Conservation (phyloP, 35 echinoderm and acorn worm species). For the Apostichopus parvimensis region DNA sequence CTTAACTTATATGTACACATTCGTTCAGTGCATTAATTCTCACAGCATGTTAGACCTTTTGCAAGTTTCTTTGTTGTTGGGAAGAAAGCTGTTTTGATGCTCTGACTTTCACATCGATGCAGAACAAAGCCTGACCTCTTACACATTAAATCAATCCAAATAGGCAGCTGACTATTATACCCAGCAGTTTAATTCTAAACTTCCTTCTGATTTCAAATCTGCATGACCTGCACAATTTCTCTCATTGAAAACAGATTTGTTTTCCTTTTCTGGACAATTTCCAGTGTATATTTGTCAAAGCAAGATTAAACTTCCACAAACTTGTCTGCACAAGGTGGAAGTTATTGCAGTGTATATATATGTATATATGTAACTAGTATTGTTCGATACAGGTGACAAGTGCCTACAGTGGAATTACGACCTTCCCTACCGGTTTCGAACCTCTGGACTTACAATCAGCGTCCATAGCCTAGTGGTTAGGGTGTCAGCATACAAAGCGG, state of each 20-base stretch:
- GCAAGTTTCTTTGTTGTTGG: neutral
- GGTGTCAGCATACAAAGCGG: no score
- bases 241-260: conserved; percentile 4
- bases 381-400: no score
- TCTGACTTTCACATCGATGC: neutral
- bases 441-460: no score
- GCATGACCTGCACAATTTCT: neutral
- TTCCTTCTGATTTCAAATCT: neutral
- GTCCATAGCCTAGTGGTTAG: no score
- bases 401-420: no score
- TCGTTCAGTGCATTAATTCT: neutral
- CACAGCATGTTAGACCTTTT: neutral
- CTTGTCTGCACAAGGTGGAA: no score
- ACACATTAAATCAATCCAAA: neutral
- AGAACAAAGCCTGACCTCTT: neutral
- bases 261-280: neutral
- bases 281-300: no score
- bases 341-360: no score
- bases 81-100: neutral
- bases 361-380: no score
- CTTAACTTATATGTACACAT: neutral
- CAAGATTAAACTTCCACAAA: no score
- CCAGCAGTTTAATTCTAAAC: neutral
- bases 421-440: no score
- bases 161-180: neutral